phyloP scores from a whole-genome alignment of 2,888 invertebrate species.

The Aleiodes alternator region DNA sequence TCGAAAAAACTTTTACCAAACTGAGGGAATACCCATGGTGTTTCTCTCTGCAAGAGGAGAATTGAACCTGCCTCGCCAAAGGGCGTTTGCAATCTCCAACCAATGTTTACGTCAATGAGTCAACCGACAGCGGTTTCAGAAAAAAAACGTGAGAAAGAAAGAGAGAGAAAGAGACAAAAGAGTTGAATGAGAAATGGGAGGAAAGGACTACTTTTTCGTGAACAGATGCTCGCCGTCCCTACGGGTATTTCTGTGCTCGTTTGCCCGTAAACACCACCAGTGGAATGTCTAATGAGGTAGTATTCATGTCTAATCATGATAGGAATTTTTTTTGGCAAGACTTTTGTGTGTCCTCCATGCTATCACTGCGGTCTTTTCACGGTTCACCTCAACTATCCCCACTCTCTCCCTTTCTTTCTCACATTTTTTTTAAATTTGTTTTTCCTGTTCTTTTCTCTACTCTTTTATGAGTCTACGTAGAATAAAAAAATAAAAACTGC shows the following conservation, averaged over 20 bases:
- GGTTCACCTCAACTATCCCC: not conserved
- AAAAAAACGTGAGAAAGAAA: no score
- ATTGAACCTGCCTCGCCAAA: constrained; percentile 24
- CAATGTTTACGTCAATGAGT: constrained; percentile 36
- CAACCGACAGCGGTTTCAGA: not conserved
- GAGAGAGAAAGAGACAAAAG: no score
- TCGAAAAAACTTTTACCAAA: not conserved
- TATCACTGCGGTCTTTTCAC: constrained; percentile 35
- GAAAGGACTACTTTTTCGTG: constrained; percentile 39
- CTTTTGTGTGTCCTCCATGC: constrained; percentile 29
- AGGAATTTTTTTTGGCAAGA: constrained; percentile 47
- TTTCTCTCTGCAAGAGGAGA: not conserved
- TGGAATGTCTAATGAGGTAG: constrained; percentile 51
- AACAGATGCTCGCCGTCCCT: constrained; percentile 40
- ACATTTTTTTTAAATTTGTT: no score
- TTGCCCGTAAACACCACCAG: constrained; percentile 43
- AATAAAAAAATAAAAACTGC: constrained; percentile 41
- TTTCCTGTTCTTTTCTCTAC: no score
- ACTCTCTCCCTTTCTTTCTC: not conserved
- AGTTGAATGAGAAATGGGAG: not conserved
- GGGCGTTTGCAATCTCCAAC: constrained; percentile 29
- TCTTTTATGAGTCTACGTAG: not conserved
- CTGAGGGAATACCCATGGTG: not conserved
- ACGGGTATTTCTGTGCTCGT: constrained; percentile 20
- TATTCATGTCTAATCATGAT: constrained; percentile 53